Evolutionary conservation across 2,888 invertebrate species (phyloP).

Genomic region (Brachyptera risi): DNA sequence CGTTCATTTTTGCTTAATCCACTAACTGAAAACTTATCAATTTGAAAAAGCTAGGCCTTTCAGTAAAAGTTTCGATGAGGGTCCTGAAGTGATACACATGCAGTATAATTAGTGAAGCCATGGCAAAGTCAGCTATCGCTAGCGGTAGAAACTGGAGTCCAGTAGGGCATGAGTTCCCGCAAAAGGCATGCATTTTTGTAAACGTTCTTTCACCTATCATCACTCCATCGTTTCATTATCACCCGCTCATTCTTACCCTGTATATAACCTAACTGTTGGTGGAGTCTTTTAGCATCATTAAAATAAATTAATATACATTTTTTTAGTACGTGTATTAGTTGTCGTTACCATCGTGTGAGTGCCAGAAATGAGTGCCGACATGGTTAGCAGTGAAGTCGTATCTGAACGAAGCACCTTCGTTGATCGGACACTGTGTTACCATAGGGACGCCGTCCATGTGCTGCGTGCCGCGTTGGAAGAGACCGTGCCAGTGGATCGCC

Average conservation of each 20-base stretch:
- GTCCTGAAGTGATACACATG: no score
- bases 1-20: no score
- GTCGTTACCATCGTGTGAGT: slow-evolving; percentile 40
- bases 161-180: no score
- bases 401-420: slow-evolving; percentile 40
- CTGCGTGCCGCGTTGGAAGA: slow-evolving; percentile 40
- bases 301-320: background rate
- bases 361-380: slow-evolving; percentile 42
- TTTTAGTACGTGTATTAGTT: background rate
- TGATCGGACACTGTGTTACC: slow-evolving; percentile 46
- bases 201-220: no score
- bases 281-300: background rate
- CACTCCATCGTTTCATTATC: no score
- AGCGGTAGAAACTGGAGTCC: no score
- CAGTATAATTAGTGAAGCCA: no score
- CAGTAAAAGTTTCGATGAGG: no score
- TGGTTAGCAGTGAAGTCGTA: slow-evolving; percentile 40
- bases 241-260: background rate
- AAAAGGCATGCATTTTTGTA: no score
- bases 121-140: no score
- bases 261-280: background rate
- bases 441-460: slow-evolving; percentile 47
- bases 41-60: no score
- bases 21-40: no score
- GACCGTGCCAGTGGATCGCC: slow-evolving; percentile 51